These are phyloP conservation scores for Chaenodraco wilsoni DNA, from an alignment of 2,797 vertebrate genomes.

Conservation along the genomic window DNA sequence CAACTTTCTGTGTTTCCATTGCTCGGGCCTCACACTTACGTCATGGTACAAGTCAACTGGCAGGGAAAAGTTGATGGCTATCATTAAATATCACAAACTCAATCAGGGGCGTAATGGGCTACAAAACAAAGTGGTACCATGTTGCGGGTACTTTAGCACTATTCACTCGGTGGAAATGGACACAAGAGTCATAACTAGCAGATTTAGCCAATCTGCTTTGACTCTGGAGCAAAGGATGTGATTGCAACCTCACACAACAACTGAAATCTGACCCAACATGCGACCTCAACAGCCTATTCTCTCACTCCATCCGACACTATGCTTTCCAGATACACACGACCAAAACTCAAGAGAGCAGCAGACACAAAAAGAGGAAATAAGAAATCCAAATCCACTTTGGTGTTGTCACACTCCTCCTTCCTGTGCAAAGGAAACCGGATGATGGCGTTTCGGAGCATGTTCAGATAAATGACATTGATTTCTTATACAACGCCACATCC, in stretches of 20 bases:
- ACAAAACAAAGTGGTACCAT: conserved; percentile 49
- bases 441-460: conserved; percentile 72
- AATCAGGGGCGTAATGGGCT: conserved; percentile 50
- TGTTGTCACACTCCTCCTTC: conserved; percentile 77
- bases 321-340: conserved; percentile 43
- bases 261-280: conserved; percentile 41
- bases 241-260: conserved; percentile 35
- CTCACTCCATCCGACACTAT: conserved; percentile 33
- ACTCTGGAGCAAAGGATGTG: conserved; percentile 15
- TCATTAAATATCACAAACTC: conserved; percentile 64
- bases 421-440: conserved; percentile 81
- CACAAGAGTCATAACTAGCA: background rate
- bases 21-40: conserved; percentile 57
- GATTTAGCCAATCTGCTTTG: background rate
- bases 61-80: conserved; percentile 64
- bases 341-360: conserved; percentile 26
- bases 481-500: conserved; percentile 78
- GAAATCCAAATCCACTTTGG: conserved; percentile 81
- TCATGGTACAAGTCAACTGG: conserved; percentile 43
- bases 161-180: background rate
- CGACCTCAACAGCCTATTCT: conserved; percentile 39
- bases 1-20: conserved; percentile 56
- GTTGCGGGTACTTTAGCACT: background rate
- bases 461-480: conserved; percentile 83
- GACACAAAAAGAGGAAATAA: conserved; percentile 73